Base-by-base conservation (phyloP, 2,797 vertebrate genomes). In the Gadopsis bispinosus region DNA sequence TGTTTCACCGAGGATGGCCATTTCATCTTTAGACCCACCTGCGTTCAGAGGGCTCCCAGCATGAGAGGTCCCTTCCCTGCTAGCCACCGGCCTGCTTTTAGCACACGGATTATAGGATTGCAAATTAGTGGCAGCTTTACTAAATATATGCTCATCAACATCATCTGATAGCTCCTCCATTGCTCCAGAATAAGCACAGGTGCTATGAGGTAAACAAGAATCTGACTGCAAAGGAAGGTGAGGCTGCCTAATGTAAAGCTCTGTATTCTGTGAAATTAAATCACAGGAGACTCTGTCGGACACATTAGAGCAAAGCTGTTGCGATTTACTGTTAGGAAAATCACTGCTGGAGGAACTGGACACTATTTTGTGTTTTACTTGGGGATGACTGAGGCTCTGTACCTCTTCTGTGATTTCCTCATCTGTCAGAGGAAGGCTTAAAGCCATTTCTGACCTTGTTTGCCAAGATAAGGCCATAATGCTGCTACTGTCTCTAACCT, bases 51-150 rank as follows among this genome's bases (percentile, higher is more conserved):
- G 45, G 83, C 91, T 90, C 13, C 74, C n/a, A 12, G 93, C 78
- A 64, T 94, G 94, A 5, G 94, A 92, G 50, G 89, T 16, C 4
- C 94, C 95, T 74, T 95, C 95, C 58, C 93, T 92, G 50, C 92
- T 91, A 37, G 88, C 90, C 1, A 90, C 74, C 4, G 94, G 88
- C 79, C 93, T 96, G 89, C 87, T 85, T 83, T 93, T 93, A 68
- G 85, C 17, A 0, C 83, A 83, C 84, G 90, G 93, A 75, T 68
- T 83, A 51, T 80, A 90, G 19, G 89, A 79, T 19, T 92, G 94
- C 0, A 90, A 87, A 88, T 86, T 90, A 58, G 83, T 41, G 20
- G 86, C 0, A 1, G 90, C 80, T n/a, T 82, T 41, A 11, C 94
- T 93, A 77, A 93, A 91, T 58, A 88, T 64, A 0, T 88, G 80